These are phyloP conservation scores for Phaethornis superciliosus DNA, from an alignment of 2,113 vertebrate genomes.

Conservation along the genomic window DNA sequence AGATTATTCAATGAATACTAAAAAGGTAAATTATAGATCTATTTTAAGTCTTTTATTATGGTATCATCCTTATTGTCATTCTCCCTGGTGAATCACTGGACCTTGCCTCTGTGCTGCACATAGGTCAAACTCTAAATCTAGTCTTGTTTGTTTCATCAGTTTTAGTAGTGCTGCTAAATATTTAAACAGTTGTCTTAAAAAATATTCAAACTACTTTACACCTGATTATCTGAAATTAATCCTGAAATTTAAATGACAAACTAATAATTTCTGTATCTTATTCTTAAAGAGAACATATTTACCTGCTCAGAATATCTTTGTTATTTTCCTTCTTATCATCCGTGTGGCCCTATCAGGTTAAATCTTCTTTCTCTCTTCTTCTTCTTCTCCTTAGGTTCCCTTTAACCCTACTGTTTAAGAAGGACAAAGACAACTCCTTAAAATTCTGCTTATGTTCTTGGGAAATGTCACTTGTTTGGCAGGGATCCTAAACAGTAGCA, in stretches of 20 bases:
- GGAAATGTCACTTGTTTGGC: conserved; percentile 78
- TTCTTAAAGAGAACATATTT: neutral
- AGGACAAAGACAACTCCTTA: conserved; percentile 74
- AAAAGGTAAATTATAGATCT: neutral
- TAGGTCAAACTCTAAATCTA: neutral
- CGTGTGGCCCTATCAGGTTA: neutral
- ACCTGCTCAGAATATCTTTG: neutral
- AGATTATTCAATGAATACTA: neutral
- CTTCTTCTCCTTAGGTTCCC: neutral
- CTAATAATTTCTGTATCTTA: neutral
- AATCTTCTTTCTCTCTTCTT: neutral
- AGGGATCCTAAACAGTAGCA: conserved; percentile 64
- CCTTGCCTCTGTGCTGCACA: neutral
- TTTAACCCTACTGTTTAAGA: conserved; percentile 65
- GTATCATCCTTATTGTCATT: neutral
- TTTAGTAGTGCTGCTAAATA: conserved; percentile 7
- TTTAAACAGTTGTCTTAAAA: conserved; percentile 22
- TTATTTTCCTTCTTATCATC: neutral
- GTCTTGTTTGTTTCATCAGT: neutral
- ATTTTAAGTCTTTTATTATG: neutral
- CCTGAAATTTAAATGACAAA: neutral
- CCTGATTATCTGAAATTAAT: neutral
- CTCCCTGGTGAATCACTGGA: neutral
- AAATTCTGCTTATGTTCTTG: conserved; percentile 72
- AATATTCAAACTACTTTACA: neutral